phyloP scores from a whole-genome alignment of 1,140 invertebrate genomes.

The Chrysopa pallens region DNA sequence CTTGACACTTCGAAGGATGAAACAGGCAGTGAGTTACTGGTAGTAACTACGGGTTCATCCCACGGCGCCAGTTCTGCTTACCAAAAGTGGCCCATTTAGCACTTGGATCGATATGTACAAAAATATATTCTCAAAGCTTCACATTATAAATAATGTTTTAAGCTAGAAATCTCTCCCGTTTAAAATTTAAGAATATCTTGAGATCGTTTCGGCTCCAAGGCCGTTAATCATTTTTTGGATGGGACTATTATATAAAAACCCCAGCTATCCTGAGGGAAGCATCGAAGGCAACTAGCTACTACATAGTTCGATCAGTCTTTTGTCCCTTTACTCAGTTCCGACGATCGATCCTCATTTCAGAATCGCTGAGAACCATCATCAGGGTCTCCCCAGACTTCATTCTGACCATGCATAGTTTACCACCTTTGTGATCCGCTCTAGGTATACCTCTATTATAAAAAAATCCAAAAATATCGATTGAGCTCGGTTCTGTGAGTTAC shows the following conservation, averaged over 20 bases:
- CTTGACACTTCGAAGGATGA: no score
- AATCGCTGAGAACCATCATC: no score
- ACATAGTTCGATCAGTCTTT: constrained; percentile 67
- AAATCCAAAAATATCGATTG: no score
- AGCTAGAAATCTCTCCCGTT: neutral
- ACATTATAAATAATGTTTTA: no score
- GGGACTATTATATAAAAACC: neutral
- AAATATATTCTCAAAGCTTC: no score
- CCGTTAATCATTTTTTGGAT: neutral
- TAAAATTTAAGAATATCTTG: neutral
- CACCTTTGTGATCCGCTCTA: constrained; percentile 70
- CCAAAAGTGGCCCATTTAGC: no score
- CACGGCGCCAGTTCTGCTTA: no score
- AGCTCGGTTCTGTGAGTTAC: no score
- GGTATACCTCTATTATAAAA: constrained; percentile 9
- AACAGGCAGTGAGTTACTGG: no score
- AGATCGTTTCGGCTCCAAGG: neutral
- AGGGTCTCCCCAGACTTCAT: constrained; percentile 70
- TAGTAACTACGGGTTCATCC: no score
- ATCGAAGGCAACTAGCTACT: neutral
- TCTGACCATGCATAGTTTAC: constrained; percentile 73
- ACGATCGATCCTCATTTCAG: no score
- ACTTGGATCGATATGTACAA: no score
- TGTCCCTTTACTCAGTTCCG: constrained; percentile 71
- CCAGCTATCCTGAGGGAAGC: neutral